A percentile compares a stretch with the other conserved stretches of the same genome.
These are phyloP conservation scores for Heterodera carotae DNA, from an alignment of 1,140 invertebrate species.

Conservation along the genomic window DNA sequence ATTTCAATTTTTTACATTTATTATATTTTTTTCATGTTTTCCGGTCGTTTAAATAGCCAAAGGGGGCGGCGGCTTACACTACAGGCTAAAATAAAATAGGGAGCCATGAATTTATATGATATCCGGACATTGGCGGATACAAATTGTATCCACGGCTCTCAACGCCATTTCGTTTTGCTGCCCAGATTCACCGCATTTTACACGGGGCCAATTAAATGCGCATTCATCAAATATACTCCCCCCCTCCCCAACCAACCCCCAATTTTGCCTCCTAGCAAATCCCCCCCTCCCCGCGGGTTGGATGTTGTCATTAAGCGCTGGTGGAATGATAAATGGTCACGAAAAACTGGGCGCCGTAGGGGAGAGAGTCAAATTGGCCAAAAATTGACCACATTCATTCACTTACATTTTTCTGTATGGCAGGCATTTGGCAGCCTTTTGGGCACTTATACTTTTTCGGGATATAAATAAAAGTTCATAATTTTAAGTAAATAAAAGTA, in stretches of 20 bases:
- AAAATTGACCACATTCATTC: background rate
- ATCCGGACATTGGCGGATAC: too few relatives aligned
- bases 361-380: background rate
- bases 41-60: too few relatives aligned
- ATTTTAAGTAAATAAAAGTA: too few relatives aligned
- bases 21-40: too few relatives aligned
- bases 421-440: background rate
- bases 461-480: too few relatives aligned
- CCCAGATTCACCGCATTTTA: background rate
- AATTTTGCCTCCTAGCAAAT: constrained; percentile 7
- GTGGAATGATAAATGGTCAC: background rate
- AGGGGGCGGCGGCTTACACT: too few relatives aligned
- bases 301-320: background rate
- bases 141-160: too few relatives aligned
- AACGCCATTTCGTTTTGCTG: background rate
- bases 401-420: background rate
- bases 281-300: background rate
- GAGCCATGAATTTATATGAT: too few relatives aligned
- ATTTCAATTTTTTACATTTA: too few relatives aligned
- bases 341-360: background rate
- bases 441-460: too few relatives aligned
- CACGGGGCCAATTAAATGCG: constrained; percentile 23
- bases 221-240: constrained; percentile 27
- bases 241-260: background rate
- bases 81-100: too few relatives aligned